Conservation (phyloP, 2,113 vertebrate genomes). For the Willisornis vidua region DNA sequence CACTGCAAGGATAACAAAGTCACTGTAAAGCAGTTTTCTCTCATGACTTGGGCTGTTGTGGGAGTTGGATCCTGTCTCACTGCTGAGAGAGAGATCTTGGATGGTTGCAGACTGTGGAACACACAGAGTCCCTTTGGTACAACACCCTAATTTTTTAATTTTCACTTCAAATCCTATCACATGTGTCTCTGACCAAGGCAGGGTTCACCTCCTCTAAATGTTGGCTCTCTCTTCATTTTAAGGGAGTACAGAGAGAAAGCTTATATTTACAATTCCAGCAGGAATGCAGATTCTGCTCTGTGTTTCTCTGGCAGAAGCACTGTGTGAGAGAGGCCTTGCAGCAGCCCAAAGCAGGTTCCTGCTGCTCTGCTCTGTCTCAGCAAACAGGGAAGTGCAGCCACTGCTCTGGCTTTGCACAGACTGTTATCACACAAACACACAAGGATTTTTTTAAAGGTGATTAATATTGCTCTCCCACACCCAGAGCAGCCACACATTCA, state of each 20-base stretch:
- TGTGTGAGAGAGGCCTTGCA: background rate
- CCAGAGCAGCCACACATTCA: fast-evolving
- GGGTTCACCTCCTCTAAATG: background rate
- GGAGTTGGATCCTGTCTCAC: background rate
- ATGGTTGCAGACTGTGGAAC: background rate
- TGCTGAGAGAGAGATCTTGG: background rate
- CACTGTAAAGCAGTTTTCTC: background rate
- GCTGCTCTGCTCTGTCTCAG: slow-evolving; percentile 19
- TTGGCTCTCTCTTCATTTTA: background rate
- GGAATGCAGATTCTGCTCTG: background rate
- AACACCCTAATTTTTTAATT: background rate
- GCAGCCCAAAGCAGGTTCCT: background rate
- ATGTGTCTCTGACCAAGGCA: background rate
- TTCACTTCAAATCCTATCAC: background rate
- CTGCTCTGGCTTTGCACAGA: background rate
- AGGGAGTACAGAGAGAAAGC: background rate
- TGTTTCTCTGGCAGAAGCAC: background rate
- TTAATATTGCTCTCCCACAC: background rate
- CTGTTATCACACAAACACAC: background rate
- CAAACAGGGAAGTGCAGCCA: background rate
- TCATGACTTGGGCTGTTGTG: background rate
- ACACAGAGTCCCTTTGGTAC: background rate
- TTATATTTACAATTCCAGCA: background rate
- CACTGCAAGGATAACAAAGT: background rate
- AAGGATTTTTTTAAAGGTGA: background rate